Conservation (phyloP, 2,888 invertebrate species). For the Caenorhabditis parvicauda region DNA sequence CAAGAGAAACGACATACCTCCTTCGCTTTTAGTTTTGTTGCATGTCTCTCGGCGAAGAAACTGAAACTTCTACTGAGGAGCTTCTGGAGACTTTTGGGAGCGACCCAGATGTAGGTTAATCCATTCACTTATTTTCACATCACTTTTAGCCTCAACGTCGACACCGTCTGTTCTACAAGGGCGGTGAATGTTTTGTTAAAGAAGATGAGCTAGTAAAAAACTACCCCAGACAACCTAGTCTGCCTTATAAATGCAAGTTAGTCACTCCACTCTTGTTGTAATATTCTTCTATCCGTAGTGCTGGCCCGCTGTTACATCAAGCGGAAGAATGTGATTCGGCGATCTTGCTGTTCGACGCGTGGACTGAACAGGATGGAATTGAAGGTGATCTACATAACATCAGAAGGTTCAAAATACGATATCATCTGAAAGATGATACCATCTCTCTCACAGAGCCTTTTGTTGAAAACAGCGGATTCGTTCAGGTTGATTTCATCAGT, state of each 20-base stretch:
- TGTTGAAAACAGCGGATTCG: conserved; percentile 30
- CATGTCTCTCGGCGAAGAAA: background rate
- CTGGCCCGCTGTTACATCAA: conserved; percentile 22
- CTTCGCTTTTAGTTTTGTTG: background rate
- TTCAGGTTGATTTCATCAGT: conserved; percentile 18
- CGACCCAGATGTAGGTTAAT: conserved; percentile 18
- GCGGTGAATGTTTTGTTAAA: conserved; percentile 27
- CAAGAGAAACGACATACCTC: too few relatives aligned
- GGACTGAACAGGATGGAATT: conserved; percentile 34
- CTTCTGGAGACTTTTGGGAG: conserved; percentile 37
- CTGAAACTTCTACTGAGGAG: conserved; percentile 32
- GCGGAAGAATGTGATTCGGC: conserved; percentile 25
- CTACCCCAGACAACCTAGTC: conserved; percentile 21
- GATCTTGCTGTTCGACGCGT: conserved; percentile 28
- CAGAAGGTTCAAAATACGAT: conserved; percentile 32
- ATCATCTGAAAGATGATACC: conserved; percentile 33
- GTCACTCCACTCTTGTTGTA: background rate
- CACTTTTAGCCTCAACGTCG: conserved; percentile 19
- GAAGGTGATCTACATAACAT: conserved; percentile 33
- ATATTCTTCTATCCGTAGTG: conserved; percentile 4
- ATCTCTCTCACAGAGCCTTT: conserved; percentile 34
- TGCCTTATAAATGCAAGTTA: conserved; percentile 20
- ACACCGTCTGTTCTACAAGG: conserved; percentile 20
- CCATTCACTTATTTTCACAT: too few relatives aligned
- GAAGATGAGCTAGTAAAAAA: conserved; percentile 22